Evolutionary conservation across 2,888 invertebrate genomes (phyloP).

Genomic region (Lasioglossum lativentre): DNA sequence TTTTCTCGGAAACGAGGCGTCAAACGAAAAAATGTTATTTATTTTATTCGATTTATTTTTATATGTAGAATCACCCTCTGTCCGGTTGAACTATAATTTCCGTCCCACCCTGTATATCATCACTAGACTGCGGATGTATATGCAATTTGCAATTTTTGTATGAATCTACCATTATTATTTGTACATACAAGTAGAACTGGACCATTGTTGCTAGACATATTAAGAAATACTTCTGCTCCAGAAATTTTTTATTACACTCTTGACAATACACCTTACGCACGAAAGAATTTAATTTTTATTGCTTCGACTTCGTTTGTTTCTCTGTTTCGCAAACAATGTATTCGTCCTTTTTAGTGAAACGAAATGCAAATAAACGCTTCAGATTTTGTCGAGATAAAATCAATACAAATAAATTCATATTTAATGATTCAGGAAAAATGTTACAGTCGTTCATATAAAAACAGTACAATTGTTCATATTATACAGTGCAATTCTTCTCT

Average conservation of each 20-base stretch:
- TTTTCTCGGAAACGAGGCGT: too few relatives aligned
- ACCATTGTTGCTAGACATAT: not conserved
- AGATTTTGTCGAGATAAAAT: not conserved
- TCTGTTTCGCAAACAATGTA: not conserved
- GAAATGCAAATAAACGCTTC: not conserved
- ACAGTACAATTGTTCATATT: not conserved
- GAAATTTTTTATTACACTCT: not conserved
- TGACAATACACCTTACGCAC: not conserved
- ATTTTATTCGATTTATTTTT: too few relatives aligned
- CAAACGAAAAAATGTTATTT: too few relatives aligned
- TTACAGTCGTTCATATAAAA: not conserved
- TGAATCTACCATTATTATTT: too few relatives aligned
- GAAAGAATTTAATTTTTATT: not conserved
- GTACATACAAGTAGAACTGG: not conserved
- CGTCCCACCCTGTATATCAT: too few relatives aligned
- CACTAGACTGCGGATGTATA: too few relatives aligned
- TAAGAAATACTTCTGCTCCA: not conserved
- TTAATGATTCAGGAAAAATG: not conserved
- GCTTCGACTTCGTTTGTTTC: not conserved
- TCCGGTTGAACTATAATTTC: too few relatives aligned
- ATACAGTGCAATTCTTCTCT: not conserved
- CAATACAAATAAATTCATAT: not conserved
- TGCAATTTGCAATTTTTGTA: too few relatives aligned
- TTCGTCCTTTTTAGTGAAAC: not conserved
- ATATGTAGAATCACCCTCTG: too few relatives aligned